Evolutionary conservation across 53 echinoderm and acorn worm species (phyloP), one percentile per base, ranked within the genome.

Genomic region (Luidia sarsii): DNA sequence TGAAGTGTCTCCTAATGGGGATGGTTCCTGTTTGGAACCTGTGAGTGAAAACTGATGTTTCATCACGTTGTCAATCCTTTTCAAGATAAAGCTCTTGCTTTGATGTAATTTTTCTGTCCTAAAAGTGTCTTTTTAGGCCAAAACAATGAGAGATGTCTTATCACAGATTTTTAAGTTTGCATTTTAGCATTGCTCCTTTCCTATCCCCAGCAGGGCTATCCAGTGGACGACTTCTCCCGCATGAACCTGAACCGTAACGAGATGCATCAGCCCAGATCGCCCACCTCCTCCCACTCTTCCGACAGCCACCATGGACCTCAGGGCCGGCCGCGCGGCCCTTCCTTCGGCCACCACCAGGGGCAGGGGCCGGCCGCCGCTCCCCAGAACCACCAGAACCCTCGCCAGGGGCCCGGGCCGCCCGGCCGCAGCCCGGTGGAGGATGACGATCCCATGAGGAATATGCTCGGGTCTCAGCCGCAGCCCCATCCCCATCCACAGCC

Each of bases 281-380:
- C 83, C 14, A 59, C 83, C 49, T 83, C 83, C 52, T 65, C 81
- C 34, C 69, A 83, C 39, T 72, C 72, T 56, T 72, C 72, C 41
- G 72, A 72, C 72, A 72, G 72, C 34, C 52, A 72, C 25, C 72
- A 54, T 3, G 25, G 15, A 22, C 72, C 72, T 18, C 34, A 27
- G 3, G 72, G 72, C 14, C 55, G 54, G 3, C 25, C 28, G 6
- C 54, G 30, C 27, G 51, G 53, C 23, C 72, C 53, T 0, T 33
- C 72, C 65, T 21, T 33, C 1, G 52, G 52, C 14, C 64, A 67
- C 36, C 43, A 28, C 4, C 30, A 29, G 16, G n/a, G n/a, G n/a
- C 41, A 41, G 11, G 35, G 38, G 7, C 33, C 3, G 21, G 18
- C 74, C 2, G 74, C 33, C 20, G 74, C 33, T 29, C 50, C 65